phyloP scores from a whole-genome alignment of 2,113 vertebrate species.

The Equus quagga region DNA sequence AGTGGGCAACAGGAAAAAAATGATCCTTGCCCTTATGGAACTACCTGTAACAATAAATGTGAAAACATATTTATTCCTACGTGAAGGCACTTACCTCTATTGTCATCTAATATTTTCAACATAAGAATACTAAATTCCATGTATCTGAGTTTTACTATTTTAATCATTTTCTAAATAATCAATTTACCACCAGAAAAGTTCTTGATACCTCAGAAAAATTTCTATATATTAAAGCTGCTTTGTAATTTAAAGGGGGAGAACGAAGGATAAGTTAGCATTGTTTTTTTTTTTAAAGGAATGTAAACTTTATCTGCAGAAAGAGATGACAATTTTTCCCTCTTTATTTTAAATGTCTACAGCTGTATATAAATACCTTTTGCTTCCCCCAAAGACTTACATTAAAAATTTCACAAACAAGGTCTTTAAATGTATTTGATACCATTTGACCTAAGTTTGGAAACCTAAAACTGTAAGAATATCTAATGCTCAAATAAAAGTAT shows the following conservation, averaged over 20 bases:
- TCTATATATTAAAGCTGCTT: not conserved
- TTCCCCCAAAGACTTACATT: not conserved
- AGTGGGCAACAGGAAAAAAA: not conserved
- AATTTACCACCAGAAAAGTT: slow-evolving; percentile 23
- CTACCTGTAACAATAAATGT: not conserved
- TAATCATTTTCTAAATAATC: slow-evolving; percentile 21
- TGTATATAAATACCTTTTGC: slow-evolving; percentile 40
- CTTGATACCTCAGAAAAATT: not conserved
- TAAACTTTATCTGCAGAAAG: slow-evolving; percentile 52
- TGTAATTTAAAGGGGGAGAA: not conserved
- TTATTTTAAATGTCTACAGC: slow-evolving; percentile 43
- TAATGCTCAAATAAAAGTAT: slow-evolving; percentile 34
- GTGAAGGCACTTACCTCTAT: not conserved
- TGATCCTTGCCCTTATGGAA: not conserved
- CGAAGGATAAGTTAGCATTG: not conserved
- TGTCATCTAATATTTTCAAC: slow-evolving; percentile 13
- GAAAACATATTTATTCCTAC: not conserved
- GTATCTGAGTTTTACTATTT: not conserved
- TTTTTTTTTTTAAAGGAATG: not conserved
- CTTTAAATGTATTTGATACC: slow-evolving; percentile 33
- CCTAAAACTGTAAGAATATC: not conserved
- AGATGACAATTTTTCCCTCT: not conserved
- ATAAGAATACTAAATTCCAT: slow-evolving; percentile 14
- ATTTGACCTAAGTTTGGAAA: slow-evolving; percentile 33
- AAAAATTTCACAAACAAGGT: slow-evolving; percentile 1